Evolutionary conservation across 2,888 invertebrate species (phyloP).

Genomic region (Apotomis betuletana): DNA sequence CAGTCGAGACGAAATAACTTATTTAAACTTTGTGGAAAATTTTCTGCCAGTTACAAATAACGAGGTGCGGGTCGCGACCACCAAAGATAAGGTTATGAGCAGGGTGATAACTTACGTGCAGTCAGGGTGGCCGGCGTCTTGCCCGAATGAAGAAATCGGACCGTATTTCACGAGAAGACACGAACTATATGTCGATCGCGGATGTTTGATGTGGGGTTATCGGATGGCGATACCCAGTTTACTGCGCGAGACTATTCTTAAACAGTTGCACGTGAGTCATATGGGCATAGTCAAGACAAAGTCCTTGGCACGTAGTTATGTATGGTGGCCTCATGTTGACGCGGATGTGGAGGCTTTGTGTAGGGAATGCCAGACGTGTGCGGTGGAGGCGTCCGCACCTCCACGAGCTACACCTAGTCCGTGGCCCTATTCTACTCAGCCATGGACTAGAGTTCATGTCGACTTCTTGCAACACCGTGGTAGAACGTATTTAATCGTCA

Average conservation of each 20-base stretch:
- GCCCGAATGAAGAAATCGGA: no score
- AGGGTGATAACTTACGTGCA: not conserved
- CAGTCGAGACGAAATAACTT: not conserved
- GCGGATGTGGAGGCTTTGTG: not conserved
- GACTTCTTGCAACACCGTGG: not conserved
- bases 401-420: not conserved
- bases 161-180: no score
- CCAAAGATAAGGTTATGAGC: not conserved
- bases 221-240: not conserved
- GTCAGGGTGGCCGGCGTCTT: not conserved
- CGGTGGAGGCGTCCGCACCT: constrained; percentile 4
- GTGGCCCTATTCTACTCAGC: not conserved
- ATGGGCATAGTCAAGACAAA: constrained; percentile 4
- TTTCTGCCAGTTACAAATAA: not conserved
- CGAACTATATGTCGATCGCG: no score
- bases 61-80: not conserved
- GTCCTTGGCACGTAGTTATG: not conserved
- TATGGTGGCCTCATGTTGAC: constrained; percentile 1
- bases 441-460: not conserved
- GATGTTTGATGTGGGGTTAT: no score
- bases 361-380: not conserved
- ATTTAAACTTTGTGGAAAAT: not conserved
- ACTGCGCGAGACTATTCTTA: not conserved
- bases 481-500: not conserved
- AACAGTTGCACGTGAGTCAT: constrained; percentile 24